A percentile compares a stretch with the other conserved stretches of the same genome.
Conservation (phyloP, 2,113 vertebrate genomes). For the Lanius collurio region DNA sequence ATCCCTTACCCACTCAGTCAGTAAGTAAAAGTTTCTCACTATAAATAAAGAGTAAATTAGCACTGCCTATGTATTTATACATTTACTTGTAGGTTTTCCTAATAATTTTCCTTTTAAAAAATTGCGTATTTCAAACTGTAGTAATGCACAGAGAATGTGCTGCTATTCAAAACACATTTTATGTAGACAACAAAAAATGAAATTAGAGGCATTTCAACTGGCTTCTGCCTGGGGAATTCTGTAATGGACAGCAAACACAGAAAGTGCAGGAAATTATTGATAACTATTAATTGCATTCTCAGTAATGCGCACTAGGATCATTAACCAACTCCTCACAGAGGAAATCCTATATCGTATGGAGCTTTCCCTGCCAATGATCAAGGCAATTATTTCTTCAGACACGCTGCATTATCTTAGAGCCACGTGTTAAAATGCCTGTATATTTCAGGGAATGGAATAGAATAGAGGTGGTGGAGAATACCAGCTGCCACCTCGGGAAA, state of each 20-base stretch:
- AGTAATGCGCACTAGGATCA: neutral
- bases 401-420: neutral
- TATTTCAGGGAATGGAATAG: neutral
- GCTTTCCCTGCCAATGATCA: neutral
- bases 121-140: neutral
- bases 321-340: neutral
- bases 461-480: neutral
- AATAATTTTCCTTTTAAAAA: neutral
- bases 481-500: neutral
- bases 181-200: neutral
- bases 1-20: conserved; percentile 41
- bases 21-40: conserved; percentile 65
- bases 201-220: neutral
- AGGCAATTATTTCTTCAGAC: neutral
- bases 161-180: neutral
- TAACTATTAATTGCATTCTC: neutral
- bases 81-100: neutral
- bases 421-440: neutral
- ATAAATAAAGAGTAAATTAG: neutral
- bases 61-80: neutral
- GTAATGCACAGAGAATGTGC: neutral
- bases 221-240: neutral
- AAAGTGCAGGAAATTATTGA: neutral
- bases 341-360: neutral
- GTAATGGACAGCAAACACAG: neutral